phyloP scores from a whole-genome alignment of 2,888 invertebrate genomes.

The Nasonovia ribisnigri region DNA sequence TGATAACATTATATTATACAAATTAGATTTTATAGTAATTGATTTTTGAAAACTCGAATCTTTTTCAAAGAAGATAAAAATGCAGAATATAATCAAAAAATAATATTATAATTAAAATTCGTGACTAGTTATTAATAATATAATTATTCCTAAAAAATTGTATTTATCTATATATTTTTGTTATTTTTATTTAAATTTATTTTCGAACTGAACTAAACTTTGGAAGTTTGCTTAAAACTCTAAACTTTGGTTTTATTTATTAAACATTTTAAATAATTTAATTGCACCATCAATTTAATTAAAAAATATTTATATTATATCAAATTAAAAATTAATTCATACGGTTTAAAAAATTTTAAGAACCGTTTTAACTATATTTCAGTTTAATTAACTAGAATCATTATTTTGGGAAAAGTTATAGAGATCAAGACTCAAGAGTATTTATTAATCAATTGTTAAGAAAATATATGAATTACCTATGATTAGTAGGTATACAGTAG shows the following conservation, averaged over 20 bases:
- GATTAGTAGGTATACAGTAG: background rate
- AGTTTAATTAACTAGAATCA: background rate
- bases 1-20: background rate
- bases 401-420: background rate
- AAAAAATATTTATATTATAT: constrained; percentile 12
- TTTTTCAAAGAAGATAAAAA: background rate
- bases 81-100: background rate
- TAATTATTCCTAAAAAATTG: background rate
- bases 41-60: background rate
- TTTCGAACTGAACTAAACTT: background rate
- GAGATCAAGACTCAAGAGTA: background rate
- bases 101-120: background rate
- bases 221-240: constrained; percentile 33
- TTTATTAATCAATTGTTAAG: background rate
- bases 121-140: background rate
- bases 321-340: constrained; percentile 18
- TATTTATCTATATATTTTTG: background rate
- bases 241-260: constrained; percentile 7
- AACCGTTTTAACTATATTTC: background rate
- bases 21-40: background rate
- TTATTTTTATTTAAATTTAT: constrained; percentile 23
- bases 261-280: constrained; percentile 41
- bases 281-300: background rate
- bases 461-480: background rate
- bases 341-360: background rate